Conservation (phyloP, 2,888 invertebrate genomes). For the Acanthosepion lycidas region DNA sequence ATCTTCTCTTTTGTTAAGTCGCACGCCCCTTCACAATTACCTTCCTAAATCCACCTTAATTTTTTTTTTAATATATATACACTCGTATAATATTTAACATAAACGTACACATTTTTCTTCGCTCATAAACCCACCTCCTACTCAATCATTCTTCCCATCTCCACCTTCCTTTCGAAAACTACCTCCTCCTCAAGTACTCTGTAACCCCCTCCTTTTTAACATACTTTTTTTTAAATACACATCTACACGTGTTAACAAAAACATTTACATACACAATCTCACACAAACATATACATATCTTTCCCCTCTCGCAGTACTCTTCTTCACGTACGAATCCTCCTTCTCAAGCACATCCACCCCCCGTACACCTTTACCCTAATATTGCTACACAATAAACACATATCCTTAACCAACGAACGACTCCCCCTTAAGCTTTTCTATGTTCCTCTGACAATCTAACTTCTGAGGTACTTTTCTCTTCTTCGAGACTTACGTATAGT, state of each 20-base stretch:
- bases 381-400: neutral
- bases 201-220: neutral
- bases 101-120: neutral
- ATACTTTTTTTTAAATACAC: neutral
- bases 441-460: neutral
- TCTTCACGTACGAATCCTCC: neutral
- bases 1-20: neutral
- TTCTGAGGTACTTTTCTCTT: neutral
- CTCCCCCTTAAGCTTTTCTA: neutral
- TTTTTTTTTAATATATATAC: neutral
- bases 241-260: neutral
- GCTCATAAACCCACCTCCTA: neutral
- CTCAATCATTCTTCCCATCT: neutral
- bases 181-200: conserved; percentile 24
- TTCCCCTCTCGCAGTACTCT: neutral
- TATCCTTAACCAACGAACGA: neutral
- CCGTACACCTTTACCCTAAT: neutral
- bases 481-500: neutral
- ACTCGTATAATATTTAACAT: neutral
- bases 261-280: neutral
- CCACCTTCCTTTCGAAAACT: neutral
- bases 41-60: neutral
- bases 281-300: neutral
- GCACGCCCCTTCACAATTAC: neutral
- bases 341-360: neutral